These are phyloP conservation scores for Colinus virginianus DNA, from an alignment of 2,113 vertebrate genomes.

Conservation along the genomic window DNA sequence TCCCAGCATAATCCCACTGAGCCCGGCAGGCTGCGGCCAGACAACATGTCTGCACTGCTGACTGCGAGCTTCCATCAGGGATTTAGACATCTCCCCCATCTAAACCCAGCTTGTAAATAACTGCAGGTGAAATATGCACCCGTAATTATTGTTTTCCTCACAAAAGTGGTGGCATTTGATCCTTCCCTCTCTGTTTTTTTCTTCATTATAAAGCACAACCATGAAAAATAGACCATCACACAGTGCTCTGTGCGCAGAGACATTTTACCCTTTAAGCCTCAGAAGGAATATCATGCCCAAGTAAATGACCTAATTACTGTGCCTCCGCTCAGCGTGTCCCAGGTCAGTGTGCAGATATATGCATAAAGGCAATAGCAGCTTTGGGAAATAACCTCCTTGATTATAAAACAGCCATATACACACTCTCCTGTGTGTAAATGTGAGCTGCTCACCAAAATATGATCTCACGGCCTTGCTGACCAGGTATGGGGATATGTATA, in stretches of 20 bases:
- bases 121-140: constrained; percentile 40
- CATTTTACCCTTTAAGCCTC: constrained; percentile 41
- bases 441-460: background rate
- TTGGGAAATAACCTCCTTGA: constrained; percentile 18
- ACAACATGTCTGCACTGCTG: background rate
- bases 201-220: background rate
- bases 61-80: constrained; percentile 13
- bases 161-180: constrained; percentile 24
- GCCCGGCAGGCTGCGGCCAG: constrained; percentile 29
- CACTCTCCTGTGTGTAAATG: background rate
- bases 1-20: background rate
- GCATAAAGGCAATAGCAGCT: constrained; percentile 27
- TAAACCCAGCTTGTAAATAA: constrained; percentile 1
- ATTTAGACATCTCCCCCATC: background rate
- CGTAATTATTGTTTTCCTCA: constrained; percentile 32
- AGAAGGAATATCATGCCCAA: constrained; percentile 38
- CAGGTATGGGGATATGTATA: background rate
- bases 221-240: background rate
- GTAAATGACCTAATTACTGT: constrained; percentile 43
- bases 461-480: background rate
- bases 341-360: background rate
- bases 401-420: background rate
- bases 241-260: background rate
- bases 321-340: background rate
- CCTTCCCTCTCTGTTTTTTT: background rate